Base-by-base conservation (phyloP, 2,797 vertebrate genomes). In the Bovichtus diacanthus region DNA sequence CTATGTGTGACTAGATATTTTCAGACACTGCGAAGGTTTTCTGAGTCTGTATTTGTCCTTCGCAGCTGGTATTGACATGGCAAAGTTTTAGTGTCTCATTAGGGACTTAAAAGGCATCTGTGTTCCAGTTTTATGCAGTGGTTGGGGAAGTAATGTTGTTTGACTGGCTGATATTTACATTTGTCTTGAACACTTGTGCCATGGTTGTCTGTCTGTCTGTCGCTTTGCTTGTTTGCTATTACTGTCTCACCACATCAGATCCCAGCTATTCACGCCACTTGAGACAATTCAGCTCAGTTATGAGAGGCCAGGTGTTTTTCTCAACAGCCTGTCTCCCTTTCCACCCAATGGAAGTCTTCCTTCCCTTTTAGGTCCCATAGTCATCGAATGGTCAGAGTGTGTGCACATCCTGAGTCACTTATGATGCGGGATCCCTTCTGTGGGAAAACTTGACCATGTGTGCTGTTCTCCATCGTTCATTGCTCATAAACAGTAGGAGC, bases 401-500 rank as follows among this genome's bases (percentile, higher is more conserved):
- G 84, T 53, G 65, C 70, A 80, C 86, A 60, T 80, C 80, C 88
- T 94, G 92, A 94, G 82, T 95, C 93, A 94, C 78, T 81, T 41
- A 41, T 82, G 83, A 91, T 85, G 90, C 74, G 65, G 82, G 85
- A 74, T 88, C 83, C 80, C 81, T 56, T 79, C 70, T 91, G 92
- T 90, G 93, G 91, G 89, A 90, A 92, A 83, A 74, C 80, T 78
- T 66, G 87, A 85, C 89, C 91, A 63, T 85, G 74, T 90, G 87
- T 59, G 83, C 66, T 31, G 74, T 31, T 77, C 83, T 76, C 71
- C 13, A n/a, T 69, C 61, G 39, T 72, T 82, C 81, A 79, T 83
- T 83, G 91, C 89, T 93, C 89, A 87, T 94, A 94, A 94, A 91
- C 88, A 92, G 89, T 85, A 87, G 88, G 84, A 80, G 80, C 74